Percentiles rank a stretch among this genome's conserved stretches.
These are phyloP conservation scores for Ceratotherium simum DNA, from an alignment of 2,113 vertebrate species.

Conservation along the genomic window DNA sequence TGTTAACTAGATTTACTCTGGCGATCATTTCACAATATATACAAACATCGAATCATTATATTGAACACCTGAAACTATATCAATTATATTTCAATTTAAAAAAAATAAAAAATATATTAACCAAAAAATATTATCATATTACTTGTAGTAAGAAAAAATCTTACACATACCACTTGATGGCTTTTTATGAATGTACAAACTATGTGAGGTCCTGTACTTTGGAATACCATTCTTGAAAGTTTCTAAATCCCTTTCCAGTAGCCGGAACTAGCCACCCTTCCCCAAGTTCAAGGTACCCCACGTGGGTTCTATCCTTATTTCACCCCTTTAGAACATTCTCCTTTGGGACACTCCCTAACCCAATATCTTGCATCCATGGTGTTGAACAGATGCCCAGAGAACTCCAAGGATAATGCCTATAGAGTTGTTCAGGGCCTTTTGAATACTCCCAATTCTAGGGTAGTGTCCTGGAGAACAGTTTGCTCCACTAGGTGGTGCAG, in stretches of 20 bases:
- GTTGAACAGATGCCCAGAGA: neutral
- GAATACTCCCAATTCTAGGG: neutral
- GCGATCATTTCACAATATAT: too few relatives aligned
- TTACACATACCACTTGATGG: neutral
- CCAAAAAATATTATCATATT: neutral
- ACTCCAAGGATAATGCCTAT: neutral
- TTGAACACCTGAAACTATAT: neutral
- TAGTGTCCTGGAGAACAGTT: neutral
- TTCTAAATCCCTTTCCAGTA: neutral
- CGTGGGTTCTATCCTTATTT: neutral
- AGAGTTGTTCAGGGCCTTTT: neutral
- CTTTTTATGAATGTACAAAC: neutral
- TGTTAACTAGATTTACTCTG: too few relatives aligned
- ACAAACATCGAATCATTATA: too few relatives aligned
- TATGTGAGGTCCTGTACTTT: neutral
- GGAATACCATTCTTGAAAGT: neutral
- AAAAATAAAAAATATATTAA: neutral
- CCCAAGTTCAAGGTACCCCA: too few relatives aligned
- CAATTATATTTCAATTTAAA: neutral
- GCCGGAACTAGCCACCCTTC: neutral
- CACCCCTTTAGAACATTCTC: neutral
- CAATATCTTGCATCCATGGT: neutral
- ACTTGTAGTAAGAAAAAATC: neutral
- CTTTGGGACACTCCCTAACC: neutral
- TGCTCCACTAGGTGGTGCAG: neutral